These are phyloP conservation scores for Pachycephala philippinensis DNA, from an alignment of 2,113 vertebrate genomes.

Conservation along the genomic window DNA sequence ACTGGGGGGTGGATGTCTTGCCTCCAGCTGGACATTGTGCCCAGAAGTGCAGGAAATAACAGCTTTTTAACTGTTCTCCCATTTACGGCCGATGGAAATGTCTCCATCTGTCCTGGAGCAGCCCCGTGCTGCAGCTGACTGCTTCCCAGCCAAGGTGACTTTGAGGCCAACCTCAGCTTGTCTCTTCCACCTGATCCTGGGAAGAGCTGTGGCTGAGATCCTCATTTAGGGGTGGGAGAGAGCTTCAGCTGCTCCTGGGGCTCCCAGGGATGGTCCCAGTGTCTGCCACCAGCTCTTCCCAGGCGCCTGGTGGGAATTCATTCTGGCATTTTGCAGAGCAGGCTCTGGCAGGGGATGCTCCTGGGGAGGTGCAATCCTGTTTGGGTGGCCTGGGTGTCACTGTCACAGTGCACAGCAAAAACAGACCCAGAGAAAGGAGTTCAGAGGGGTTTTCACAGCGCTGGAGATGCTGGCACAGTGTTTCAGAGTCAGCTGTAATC, in stretches of 20 bases:
- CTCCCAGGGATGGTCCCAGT: not conserved
- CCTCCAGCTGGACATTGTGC: slow-evolving; percentile 8
- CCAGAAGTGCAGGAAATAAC: not conserved
- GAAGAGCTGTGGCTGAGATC: not conserved
- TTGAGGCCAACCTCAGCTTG: not conserved
- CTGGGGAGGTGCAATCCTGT: not conserved
- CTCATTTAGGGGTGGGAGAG: not conserved
- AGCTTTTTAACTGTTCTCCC: not conserved
- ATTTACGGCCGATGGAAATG: not conserved
- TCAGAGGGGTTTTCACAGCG: not conserved
- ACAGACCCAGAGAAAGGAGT: not conserved
- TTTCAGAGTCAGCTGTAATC: not conserved
- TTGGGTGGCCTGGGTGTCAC: not conserved
- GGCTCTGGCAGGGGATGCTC: not conserved
- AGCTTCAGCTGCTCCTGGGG: not conserved
- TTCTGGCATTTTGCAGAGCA: not conserved
- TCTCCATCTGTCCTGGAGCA: slow-evolving; percentile 6
- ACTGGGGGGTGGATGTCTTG: not conserved
- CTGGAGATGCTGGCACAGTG: not conserved
- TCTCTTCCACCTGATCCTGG: not conserved
- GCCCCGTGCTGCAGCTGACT: not conserved
- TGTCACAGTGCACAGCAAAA: not conserved
- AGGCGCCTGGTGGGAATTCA: not conserved
- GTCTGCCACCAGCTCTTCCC: not conserved
- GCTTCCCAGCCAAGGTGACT: not conserved